Conservation (phyloP, 2,113 vertebrate species). For the Hirundichthys speculiger region DNA sequence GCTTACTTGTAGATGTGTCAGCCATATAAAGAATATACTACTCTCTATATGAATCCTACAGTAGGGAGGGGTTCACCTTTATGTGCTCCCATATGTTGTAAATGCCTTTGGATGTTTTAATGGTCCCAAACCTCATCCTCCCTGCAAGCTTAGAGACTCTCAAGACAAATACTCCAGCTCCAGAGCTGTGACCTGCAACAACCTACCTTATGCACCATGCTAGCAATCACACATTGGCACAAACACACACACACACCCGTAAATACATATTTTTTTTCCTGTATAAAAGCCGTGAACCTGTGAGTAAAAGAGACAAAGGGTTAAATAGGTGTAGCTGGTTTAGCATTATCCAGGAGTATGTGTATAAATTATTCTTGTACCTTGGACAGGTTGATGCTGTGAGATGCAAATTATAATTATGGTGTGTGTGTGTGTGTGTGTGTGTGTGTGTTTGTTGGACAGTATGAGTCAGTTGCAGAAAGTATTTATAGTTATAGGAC, state of each 20-base stretch:
- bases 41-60: conserved; percentile 2
- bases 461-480: conserved; percentile 30
- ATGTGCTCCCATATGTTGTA: conserved; percentile 22
- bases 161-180: conserved; percentile 14
- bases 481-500: conserved; percentile 58
- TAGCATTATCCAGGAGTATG: conserved; percentile 28
- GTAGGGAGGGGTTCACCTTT: conserved; percentile 8
- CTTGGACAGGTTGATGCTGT: conserved; percentile 55
- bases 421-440: too few relatives aligned
- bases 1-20: conserved; percentile 21
- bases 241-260: neutral
- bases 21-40: neutral
- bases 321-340: conserved; percentile 43
- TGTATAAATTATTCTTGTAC: conserved; percentile 50
- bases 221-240: neutral
- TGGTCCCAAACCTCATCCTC: conserved; percentile 15
- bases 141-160: conserved; percentile 13
- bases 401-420: conserved; percentile 63
- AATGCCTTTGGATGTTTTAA: conserved; percentile 44
- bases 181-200: conserved; percentile 21
- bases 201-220: conserved; percentile 20
- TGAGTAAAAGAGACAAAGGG: conserved; percentile 7
- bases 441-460: conserved; percentile 17
- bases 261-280: neutral
- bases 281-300: neutral